Evolutionary conservation across 2,888 invertebrate species (phyloP).

Genomic region (Galerucella pusilla): DNA sequence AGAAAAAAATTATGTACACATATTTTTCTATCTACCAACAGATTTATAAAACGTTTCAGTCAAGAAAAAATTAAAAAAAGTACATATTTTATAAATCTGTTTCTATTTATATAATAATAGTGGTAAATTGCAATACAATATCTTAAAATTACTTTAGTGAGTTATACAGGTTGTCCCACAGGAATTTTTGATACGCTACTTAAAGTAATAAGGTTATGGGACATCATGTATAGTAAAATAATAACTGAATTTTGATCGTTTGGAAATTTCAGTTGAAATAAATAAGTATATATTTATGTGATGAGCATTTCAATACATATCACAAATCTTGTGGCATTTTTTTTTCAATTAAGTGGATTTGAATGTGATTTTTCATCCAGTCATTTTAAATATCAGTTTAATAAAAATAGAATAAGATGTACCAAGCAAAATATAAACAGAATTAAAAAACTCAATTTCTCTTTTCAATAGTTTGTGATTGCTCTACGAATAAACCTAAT

Average conservation of each 20-base stretch:
- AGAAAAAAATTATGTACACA: constrained; percentile 52
- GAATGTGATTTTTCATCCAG: too few species aligned
- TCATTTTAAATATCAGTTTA: too few species aligned
- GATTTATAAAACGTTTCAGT: constrained; percentile 57
- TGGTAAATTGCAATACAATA: constrained; percentile 12
- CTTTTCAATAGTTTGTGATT: too few species aligned
- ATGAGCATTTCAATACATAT: constrained; percentile 63
- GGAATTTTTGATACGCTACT: too few species aligned
- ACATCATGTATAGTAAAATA: not conserved
- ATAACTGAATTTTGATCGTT: not conserved
- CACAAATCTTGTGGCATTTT: constrained; percentile 52
- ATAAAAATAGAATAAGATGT: too few species aligned
- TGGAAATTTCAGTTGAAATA: constrained; percentile 35
- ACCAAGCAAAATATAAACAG: too few species aligned
- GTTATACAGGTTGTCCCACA: not conserved
- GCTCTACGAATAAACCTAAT: too few species aligned
- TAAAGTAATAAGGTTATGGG: not conserved
- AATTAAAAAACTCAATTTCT: too few species aligned
- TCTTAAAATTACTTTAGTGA: constrained; percentile 14
- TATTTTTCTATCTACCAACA: constrained; percentile 46
- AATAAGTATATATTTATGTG: constrained; percentile 54
- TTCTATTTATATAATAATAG: constrained; percentile 19
- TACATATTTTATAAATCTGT: constrained; percentile 53
- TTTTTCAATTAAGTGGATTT: too few species aligned
- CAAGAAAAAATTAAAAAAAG: constrained; percentile 49